Evolutionary conservation across 1,140 invertebrate genomes (phyloP), one percentile per base, ranked within the genome.

Genomic region (Drosophila baimaii): DNA sequence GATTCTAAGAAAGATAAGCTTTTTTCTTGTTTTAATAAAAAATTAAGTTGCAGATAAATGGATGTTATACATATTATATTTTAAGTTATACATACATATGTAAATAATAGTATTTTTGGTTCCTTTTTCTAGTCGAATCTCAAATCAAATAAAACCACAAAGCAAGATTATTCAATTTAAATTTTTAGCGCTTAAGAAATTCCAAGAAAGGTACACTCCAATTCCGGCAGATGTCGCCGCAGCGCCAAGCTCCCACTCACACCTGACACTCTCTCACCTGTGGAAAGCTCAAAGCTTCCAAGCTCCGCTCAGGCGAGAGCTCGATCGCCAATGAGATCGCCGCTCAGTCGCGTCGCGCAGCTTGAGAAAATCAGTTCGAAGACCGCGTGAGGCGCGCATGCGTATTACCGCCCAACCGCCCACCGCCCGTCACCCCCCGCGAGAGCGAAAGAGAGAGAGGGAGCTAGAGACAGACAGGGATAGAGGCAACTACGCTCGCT

Each of bases 311-410:
- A 59, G 63, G 62, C 64, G 19, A 51, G 13, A 33, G 66, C 49
- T 39, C 72, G 29, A 35, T 52, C 51, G 29, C 17, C 27, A 5
- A 5, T 19, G 12, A 33, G 49, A 61, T 23, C 33, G 35, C 33
- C 25, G 74, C 77, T 85, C 82, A 85, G 82, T 85, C 70, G 78
- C 52, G 46, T 71, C 74, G 82, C 82, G 78, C 75, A 78, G 75
- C 75, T 86, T 85, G 82, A 79, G 58, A 71, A 58, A 65, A 76
- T 58, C 70, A 79, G 74, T 78, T 70, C 58, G 49, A 72, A 21
- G 49, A 59, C 62, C 37, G 75, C 79, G 71, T 59, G 68, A 62
- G 56, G 55, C 65, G 76, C 81, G 81, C 76, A 57, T 66, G 64
- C 74, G 37, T 47, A 54, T 33, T 35, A 39, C 49, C 55, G 62